These are phyloP conservation scores for Autographa gamma DNA, from an alignment of 2,888 invertebrate species.

Conservation along the genomic window DNA sequence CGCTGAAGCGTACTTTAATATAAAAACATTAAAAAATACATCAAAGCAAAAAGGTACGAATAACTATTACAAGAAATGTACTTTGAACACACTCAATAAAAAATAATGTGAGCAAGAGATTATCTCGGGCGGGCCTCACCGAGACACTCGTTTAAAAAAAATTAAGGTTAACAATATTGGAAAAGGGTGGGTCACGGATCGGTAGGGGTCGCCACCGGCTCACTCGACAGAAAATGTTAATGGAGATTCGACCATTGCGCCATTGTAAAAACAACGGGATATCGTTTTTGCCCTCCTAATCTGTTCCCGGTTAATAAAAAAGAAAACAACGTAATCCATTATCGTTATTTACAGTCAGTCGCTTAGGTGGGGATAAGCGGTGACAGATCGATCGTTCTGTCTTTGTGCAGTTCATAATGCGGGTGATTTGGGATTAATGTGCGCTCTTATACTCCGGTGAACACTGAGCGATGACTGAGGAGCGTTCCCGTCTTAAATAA, in stretches of 20 bases:
- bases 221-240: constrained; percentile 77
- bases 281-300: constrained; percentile 77
- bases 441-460: constrained; percentile 32
- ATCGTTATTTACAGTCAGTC: constrained; percentile 77
- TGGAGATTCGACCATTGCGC: constrained; percentile 74
- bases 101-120: constrained; percentile 44
- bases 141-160: constrained; percentile 54
- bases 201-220: constrained; percentile 65
- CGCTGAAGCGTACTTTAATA: not conserved
- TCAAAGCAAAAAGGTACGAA: constrained; percentile 2
- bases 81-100: constrained; percentile 38
- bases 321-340: constrained; percentile 74
- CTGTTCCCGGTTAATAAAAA: constrained; percentile 74
- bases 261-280: constrained; percentile 75
- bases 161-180: constrained; percentile 69
- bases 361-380: constrained; percentile 64
- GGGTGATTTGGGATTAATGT: constrained; percentile 56
- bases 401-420: constrained; percentile 55
- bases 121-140: constrained; percentile 35
- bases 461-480: constrained; percentile 45
- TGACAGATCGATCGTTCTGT: constrained; percentile 65
- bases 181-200: constrained; percentile 58
- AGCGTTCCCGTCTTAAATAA: constrained; percentile 21
- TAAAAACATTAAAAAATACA: constrained; percentile 2
- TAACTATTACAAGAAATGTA: constrained; percentile 23